Base-by-base conservation (phyloP, 2,797 vertebrate genomes). In the Neosilurus hyrtlii region DNA sequence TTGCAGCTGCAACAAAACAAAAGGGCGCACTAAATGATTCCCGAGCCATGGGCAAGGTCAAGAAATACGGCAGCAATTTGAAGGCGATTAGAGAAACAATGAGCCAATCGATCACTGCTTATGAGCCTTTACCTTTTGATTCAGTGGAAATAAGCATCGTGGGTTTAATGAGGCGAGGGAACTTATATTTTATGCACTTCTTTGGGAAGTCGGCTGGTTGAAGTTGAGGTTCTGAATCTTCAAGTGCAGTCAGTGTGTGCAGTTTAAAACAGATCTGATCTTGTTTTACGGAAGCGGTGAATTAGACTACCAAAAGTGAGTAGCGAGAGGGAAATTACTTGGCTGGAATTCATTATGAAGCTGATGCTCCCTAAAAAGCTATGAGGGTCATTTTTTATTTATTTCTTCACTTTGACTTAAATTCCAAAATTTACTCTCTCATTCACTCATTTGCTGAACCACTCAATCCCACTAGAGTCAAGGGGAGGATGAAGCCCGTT, bases 41-140 rank as follows among this genome's bases (percentile, higher is more conserved):
- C n/a, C 43, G 62, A 61, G 59, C 75, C 43, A 30, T 20, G 18
- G 43, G 49, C 57, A 43, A 72, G 84, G 49, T 84, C 43, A 35
- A 70, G 68, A 81, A 76, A 68, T 26, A 71, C 65, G 16, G 61
- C 65, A 43, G 74, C 84, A 82, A 73, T 82, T 82, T 72, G 59
- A 54, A 77, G 18, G 67, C 37, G 74, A 82, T 85, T 82, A 85
- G 59, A 52, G 16, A 16, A 63, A 82, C 84, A 82, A 82, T 67
- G 54, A 73, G 80, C 52, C 74, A 57, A 82, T 85, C 80, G 43
- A 85, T 82, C 84, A 82, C 59, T 49, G 16, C 57, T 78, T 71
- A 78, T 78, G 84, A 71, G 73, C 72, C n/a, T 61, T 82, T 82
- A 56, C 49, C 61, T 76, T 78, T 59, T n/a, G 59, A 73, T 82